Percentiles rank a stretch among this genome's conserved stretches.
These are phyloP conservation scores for Phytoseiulus persimilis DNA, from an alignment of 2,888 invertebrate genomes.

Conservation along the genomic window DNA sequence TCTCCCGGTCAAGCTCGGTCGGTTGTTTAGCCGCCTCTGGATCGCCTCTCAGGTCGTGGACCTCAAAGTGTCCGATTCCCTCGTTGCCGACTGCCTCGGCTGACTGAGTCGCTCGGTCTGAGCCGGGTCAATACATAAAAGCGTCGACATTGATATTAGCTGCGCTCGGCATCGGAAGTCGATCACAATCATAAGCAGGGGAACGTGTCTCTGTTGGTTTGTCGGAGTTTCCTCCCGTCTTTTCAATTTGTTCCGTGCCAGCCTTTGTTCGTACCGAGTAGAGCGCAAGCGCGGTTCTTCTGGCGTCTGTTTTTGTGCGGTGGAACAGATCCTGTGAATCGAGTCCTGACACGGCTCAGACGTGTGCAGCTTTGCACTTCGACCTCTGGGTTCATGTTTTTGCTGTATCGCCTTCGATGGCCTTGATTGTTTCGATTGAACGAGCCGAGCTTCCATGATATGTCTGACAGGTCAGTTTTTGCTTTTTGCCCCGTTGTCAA, in stretches of 20 bases:
- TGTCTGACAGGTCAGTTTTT: not conserved
- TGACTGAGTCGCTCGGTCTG: not conserved
- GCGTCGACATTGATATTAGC: not conserved
- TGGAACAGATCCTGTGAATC: not conserved
- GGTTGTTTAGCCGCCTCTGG: too few species aligned
- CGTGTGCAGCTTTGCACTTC: not conserved
- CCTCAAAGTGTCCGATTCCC: not conserved
- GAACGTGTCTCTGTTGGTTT: not conserved
- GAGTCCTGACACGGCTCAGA: not conserved
- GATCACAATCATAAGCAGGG: not conserved
- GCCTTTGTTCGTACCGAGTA: not conserved
- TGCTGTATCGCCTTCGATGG: not conserved
- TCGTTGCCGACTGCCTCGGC: not conserved
- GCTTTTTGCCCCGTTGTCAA: not conserved
- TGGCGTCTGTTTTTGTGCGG: not conserved
- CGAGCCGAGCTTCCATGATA: not conserved
- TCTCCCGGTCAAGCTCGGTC: too few species aligned
- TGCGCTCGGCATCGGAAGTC: not conserved
- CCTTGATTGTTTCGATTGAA: not conserved
- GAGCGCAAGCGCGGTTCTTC: not conserved
- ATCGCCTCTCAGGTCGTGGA: not conserved
- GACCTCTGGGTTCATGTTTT: not conserved
- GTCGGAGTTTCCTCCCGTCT: not conserved
- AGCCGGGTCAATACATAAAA: not conserved
- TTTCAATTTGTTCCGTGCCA: not conserved